Evolutionary conservation across 2,888 invertebrate species (phyloP).

Genomic region (Diabrotica balteata): DNA sequence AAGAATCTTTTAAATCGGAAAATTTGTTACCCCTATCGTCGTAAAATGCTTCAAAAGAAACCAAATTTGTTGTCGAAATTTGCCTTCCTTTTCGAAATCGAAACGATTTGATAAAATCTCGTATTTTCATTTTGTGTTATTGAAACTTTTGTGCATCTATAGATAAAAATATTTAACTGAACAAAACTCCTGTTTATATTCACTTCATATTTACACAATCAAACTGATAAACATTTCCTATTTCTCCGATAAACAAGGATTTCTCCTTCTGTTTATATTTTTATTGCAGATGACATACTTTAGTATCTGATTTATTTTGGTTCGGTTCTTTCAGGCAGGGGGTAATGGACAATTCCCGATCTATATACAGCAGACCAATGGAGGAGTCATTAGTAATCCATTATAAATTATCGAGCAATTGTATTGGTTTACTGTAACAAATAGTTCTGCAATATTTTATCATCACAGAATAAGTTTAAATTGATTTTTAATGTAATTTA

Average conservation of each 20-base stretch:
- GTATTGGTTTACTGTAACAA: no score
- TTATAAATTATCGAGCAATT: no score
- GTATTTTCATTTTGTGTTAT: conserved; percentile 44
- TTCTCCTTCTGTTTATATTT: not conserved
- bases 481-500: no score
- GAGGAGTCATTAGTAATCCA: no score
- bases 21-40: conserved; percentile 62
- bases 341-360: no score
- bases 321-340: no score
- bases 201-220: not conserved
- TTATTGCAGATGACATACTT: not conserved
- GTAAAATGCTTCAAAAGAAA: conserved; percentile 69
- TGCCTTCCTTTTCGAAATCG: conserved; percentile 49
- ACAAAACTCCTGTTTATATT: not conserved
- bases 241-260: not conserved
- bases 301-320: no score
- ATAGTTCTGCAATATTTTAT: no score
- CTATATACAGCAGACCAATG: no score
- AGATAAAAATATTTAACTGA: not conserved
- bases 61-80: conserved; percentile 54
- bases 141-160: not conserved
- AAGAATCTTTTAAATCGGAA: conserved; percentile 63
- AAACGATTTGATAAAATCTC: conserved; percentile 53
- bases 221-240: conserved; percentile 5
- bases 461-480: no score